Percentiles rank a stretch among this genome's conserved stretches.
These are phyloP conservation scores for Leptopterna dolabrata DNA, from an alignment of 2,888 invertebrate genomes.

Conservation along the genomic window DNA sequence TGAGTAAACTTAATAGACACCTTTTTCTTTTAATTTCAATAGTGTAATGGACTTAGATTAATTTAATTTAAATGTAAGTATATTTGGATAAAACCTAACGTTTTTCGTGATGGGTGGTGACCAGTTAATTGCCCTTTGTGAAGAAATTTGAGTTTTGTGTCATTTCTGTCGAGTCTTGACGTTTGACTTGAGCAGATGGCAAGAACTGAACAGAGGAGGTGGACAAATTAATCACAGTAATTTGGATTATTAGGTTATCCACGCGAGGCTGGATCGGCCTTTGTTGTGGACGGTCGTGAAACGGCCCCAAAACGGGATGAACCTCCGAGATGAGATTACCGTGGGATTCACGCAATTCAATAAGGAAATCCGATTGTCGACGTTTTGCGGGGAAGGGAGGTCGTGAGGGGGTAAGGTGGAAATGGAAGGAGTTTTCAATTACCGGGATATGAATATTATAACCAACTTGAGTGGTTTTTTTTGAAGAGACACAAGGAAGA, in stretches of 20 bases:
- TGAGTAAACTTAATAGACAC: too few relatives aligned
- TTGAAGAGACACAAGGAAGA: slow-evolving; percentile 1
- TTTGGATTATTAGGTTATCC: not conserved
- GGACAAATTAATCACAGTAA: not conserved
- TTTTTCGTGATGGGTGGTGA: too few relatives aligned
- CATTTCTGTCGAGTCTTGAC: too few relatives aligned
- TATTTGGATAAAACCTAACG: too few relatives aligned
- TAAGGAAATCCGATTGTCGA: not conserved
- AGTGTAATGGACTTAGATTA: too few relatives aligned
- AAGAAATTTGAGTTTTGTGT: too few relatives aligned
- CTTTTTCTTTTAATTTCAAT: too few relatives aligned
- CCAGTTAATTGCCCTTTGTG: too few relatives aligned
- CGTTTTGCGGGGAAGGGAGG: not conserved
- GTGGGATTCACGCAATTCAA: not conserved
- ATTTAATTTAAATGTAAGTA: too few relatives aligned
- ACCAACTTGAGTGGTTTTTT: not conserved
- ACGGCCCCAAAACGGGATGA: not conserved
- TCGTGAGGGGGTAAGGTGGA: not conserved
- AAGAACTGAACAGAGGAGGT: too few relatives aligned
- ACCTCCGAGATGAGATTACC: not conserved
- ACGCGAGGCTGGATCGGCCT: not conserved
- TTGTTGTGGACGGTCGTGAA: not conserved
- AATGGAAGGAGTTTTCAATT: not conserved
- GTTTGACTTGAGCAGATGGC: too few relatives aligned
- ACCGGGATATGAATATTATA: not conserved